Evolutionary conservation across 1,140 invertebrate species (phyloP).

Genomic region (Cherax quadricarinatus): DNA sequence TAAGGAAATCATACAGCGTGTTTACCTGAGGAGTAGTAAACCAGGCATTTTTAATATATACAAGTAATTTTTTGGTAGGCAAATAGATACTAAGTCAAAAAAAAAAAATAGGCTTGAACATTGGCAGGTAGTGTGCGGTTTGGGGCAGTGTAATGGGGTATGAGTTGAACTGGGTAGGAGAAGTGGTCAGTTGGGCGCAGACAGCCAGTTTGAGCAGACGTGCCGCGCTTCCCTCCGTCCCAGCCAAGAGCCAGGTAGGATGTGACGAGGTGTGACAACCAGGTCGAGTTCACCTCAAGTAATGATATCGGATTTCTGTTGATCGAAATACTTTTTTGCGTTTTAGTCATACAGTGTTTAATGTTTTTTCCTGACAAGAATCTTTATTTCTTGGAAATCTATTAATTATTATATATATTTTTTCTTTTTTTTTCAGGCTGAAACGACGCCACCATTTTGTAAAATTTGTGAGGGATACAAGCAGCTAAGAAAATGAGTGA

Average conservation of each 20-base stretch:
- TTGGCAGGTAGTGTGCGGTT: not conserved
- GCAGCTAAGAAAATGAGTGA: not conserved
- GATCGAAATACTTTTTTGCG: no score
- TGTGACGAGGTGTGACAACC: not conserved
- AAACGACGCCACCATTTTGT: not conserved
- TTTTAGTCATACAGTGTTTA: no score
- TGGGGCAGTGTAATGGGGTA: conserved; percentile 9
- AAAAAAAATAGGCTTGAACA: not conserved
- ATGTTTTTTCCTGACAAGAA: no score
- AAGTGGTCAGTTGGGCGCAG: conserved; percentile 42
- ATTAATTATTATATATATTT: not conserved
- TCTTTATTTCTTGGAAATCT: no score
- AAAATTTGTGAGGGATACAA: not conserved
- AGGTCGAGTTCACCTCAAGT: no score
- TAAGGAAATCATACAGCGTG: no score
- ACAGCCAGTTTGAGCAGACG: conserved; percentile 15
- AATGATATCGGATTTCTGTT: no score
- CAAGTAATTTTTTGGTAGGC: no score
- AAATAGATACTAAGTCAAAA: not conserved
- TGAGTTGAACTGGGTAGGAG: conserved; percentile 1
- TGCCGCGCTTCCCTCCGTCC: conserved; percentile 6
- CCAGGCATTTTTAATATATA: no score
- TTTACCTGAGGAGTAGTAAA: no score
- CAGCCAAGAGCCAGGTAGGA: conserved; percentile 5
- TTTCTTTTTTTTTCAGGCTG: not conserved